Base-by-base conservation (phyloP, 2,888 invertebrate genomes). In the Macaria notata region DNA sequence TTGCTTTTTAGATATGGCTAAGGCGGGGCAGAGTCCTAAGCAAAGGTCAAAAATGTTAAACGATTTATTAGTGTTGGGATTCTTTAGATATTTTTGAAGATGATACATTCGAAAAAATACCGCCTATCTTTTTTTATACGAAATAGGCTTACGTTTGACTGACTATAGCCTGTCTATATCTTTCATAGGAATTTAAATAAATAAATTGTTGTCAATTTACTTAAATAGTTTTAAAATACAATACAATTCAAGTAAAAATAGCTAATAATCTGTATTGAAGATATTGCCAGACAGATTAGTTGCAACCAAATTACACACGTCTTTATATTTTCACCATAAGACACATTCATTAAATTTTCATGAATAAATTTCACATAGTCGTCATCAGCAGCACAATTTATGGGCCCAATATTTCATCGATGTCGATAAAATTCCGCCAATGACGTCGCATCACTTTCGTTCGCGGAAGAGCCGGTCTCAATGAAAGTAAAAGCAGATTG, bases 401-500 rank as follows among this genome's bases (percentile, higher is more conserved):
- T 36, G 7, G 33, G 4, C 7, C 44, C 36, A 33, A 52, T 45
- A 51, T 49, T 48, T 39, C 38, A 50, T 41, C 43, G 29, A 30
- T 55, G 44, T 56, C 60, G 62, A 61, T 63, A 62, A 62, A 57
- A 56, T 49, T 50, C 48, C 51, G 36, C 49, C 30, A 42, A 49
- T 53, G 49, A 54, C 46, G 52, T 51, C 52, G 49, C 47, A 62
- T 41, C 78, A 86, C 88, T 88, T 89, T 88, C 86, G 68, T 82
- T 87, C 76, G 78, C 87, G 88, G 90, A 90, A 89, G 86, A 75
- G 71, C 79, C 55, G 55, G 59, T 57, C 46, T 62, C 57, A 78
- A 75, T 72, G 88, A 89, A 89, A 91, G 90, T 90, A 88, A 88
- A 88, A 90, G 88, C 86, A 71, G 83, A 81, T 82, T 67, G 77